Percentiles rank a stretch among this genome's conserved stretches.
Evolutionary conservation across 2,888 invertebrate species (phyloP).

Genomic region (Agonopterix arenella): DNA sequence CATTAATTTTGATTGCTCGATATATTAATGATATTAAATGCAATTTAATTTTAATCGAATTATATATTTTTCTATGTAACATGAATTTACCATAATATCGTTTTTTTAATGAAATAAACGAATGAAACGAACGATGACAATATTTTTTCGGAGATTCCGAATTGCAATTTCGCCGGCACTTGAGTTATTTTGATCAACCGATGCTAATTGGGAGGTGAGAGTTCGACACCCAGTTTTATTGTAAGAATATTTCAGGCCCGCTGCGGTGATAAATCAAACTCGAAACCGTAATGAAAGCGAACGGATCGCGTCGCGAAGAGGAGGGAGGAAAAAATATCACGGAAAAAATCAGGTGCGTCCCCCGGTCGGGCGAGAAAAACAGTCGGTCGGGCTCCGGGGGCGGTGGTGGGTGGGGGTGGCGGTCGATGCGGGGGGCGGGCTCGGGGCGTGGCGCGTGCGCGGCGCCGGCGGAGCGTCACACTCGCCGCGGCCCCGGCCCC

Average conservation of each 20-base stretch:
- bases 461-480: slow-evolving; percentile 40
- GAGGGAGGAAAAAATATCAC: slow-evolving; percentile 76
- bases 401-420: slow-evolving; percentile 54
- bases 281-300: slow-evolving; percentile 77
- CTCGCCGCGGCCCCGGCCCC: slow-evolving; percentile 47
- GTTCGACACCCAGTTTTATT: slow-evolving; percentile 67
- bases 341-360: slow-evolving; percentile 77
- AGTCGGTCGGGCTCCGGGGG: slow-evolving; percentile 57
- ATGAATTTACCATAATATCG: no score
- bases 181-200: slow-evolving; percentile 53
- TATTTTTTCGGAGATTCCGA: slow-evolving; percentile 2
- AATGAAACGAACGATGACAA: neutral
- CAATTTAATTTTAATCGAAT: no score
- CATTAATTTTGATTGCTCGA: no score
- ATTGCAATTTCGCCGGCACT: slow-evolving; percentile 15
- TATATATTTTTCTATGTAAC: no score
- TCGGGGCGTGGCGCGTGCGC: slow-evolving; percentile 44
- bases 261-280: slow-evolving; percentile 76
- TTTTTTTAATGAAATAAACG: no score
- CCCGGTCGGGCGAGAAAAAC: slow-evolving; percentile 73
- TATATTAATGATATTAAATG: no score
- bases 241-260: slow-evolving; percentile 72
- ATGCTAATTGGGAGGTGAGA: slow-evolving; percentile 71
- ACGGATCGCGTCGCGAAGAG: slow-evolving; percentile 76
- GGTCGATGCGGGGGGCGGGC: slow-evolving; percentile 23